Base-by-base conservation (phyloP, 1,140 invertebrate genomes). In the Polypedilum pembai region DNA sequence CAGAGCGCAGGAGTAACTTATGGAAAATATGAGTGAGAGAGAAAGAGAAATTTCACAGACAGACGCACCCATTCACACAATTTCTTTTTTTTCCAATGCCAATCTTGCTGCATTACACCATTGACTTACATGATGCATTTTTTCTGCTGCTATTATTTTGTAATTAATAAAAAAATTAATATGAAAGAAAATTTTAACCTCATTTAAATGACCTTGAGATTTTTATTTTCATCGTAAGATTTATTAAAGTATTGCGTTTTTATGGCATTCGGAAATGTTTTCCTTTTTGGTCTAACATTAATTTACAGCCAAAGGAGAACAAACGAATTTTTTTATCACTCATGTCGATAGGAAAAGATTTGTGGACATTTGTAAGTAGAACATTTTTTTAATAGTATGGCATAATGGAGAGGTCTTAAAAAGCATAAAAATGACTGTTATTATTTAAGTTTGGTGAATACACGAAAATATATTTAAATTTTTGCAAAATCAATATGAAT, bases 41-140 rank as follows among this genome's bases (percentile, higher is more conserved):
- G 7, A 69, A 8, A 69, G 65, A 69, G 65, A 20, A 21, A 69
- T 69, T 20, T 69, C 65, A n/a, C 45, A 69, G 65, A 69, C 65
- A 20, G 65, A 69, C 65, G 65, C 65, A 69, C 65, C 65, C 65
- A 69, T 56, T 56, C 45, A 56, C 45, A 8, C 45, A 56, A 56
- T 56, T 56, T 56, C 15, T 56, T 3, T 33, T 33, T 33, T 33
- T 33, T 33, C 1, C 24, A 33, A 33, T 33, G 24, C 24, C 24
- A 20, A 69, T 69, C n/a, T 18, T 69, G 18, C 65, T 69, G 65
- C 65, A 69, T 69, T 69, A 69, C 65, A 20, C 18, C 65, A 20
- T 69, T 18, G 17, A 18, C 65, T 69, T 69, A 69, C 5, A 3
- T 21, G 17, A 18, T 20, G 17, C 65, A 21, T 20, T 56, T 56